Evolutionary conservation across 2,888 invertebrate genomes (phyloP).

Genomic region (Melitaea athalia): DNA sequence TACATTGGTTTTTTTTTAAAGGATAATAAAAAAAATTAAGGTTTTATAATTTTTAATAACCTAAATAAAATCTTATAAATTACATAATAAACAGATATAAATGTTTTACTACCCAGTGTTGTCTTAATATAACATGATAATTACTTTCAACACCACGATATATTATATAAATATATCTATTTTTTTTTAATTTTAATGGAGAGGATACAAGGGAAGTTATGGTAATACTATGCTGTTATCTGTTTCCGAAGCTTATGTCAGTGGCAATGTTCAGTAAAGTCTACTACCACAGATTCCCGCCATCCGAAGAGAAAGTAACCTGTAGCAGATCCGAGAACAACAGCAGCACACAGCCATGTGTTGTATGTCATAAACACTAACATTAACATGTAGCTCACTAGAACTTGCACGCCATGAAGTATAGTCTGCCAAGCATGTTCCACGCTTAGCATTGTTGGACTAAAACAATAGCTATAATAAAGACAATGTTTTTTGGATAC

Average conservation of each 20-base stretch:
- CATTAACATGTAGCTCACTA: conserved; percentile 96
- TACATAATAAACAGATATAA: conserved; percentile 71
- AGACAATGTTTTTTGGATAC: conserved; percentile 5
- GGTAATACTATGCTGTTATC: conserved; percentile 58
- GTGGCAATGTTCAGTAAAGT: conserved; percentile 98
- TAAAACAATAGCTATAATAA: conserved; percentile 59
- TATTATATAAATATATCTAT: conserved; percentile 55
- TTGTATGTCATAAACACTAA: conserved; percentile 99
- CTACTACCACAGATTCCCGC: conserved; percentile 96
- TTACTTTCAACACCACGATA: conserved; percentile 57
- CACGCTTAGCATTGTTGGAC: conserved; percentile 91
- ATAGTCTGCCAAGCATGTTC: conserved; percentile 93
- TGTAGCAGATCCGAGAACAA: conserved; percentile 92
- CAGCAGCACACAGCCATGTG: conserved; percentile 94
- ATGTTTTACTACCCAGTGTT: conserved; percentile 55
- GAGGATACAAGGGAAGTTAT: conserved; percentile 55
- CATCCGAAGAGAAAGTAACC: conserved; percentile 98
- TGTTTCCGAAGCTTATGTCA: conserved; percentile 67
- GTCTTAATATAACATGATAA: conserved; percentile 71
- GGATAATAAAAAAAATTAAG: conserved; percentile 44
- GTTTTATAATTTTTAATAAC: conserved; percentile 56
- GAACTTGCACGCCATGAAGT: conserved; percentile 94
- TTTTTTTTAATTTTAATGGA: conserved; percentile 57
- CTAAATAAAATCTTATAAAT: conserved; percentile 65
- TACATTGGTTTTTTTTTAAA: conserved; percentile 1